A percentile compares a stretch with the other conserved stretches of the same genome.
Evolutionary conservation across 2,113 vertebrate genomes (phyloP).

Genomic region (Calyptommatus sinebrachiatus): DNA sequence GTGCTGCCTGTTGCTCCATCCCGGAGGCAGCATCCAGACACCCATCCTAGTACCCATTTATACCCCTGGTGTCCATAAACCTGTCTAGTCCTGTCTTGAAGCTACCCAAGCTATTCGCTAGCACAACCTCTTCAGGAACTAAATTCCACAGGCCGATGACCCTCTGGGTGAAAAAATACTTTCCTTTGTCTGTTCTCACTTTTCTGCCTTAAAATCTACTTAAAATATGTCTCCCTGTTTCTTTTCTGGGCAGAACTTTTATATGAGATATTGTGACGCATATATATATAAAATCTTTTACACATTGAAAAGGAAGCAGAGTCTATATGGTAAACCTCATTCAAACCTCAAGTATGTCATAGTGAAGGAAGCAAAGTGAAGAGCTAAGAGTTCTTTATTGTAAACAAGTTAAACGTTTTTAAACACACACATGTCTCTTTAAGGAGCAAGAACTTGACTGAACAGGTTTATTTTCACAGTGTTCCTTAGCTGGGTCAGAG

Average conservation of each 20-base stretch:
- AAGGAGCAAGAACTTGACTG: constrained; percentile 69
- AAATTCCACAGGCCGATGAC: no score
- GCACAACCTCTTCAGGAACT: no score
- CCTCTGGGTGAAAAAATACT: no score
- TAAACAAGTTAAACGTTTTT: constrained; percentile 84
- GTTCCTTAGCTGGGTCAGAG: constrained; percentile 76
- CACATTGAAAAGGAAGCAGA: background rate
- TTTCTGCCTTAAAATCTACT: no score
- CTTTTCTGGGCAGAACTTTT: background rate
- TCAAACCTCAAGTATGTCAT: constrained; percentile 20
- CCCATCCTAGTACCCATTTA: no score
- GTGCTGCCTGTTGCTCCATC: no score
- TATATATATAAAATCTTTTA: background rate
- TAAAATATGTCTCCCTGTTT: background rate
- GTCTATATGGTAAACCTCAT: constrained; percentile 32
- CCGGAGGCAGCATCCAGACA: no score
- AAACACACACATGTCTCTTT: constrained; percentile 79
- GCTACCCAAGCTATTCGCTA: no score
- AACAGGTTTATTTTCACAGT: constrained; percentile 88
- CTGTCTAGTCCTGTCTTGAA: no score
- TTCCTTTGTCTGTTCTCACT: no score
- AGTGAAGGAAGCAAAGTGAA: constrained; percentile 42
- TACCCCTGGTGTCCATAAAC: no score
- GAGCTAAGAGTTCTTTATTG: constrained; percentile 69
- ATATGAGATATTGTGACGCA: no score